Percentiles rank a stretch among this genome's conserved stretches.
phyloP scores from a whole-genome alignment of 2,797 vertebrate species.

The Tenualosa ilisha region DNA sequence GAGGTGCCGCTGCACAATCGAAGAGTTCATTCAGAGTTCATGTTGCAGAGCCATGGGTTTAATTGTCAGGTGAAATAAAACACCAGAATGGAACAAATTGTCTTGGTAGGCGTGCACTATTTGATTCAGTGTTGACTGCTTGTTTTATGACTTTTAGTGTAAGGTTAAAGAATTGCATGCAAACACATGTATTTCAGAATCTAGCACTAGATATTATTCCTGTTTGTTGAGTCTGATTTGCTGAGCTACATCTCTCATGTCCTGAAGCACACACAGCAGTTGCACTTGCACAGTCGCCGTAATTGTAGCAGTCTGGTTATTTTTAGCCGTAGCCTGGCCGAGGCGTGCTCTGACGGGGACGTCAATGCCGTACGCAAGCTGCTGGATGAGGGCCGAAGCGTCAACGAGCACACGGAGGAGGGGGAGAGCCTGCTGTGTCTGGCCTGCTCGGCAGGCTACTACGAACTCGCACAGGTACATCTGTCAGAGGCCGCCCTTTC shows the following conservation, averaged over 20 bases:
- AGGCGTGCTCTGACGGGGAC: slow-evolving; percentile 98
- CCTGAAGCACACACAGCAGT: slow-evolving; percentile 12
- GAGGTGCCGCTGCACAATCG: neutral
- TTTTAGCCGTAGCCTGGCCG: slow-evolving; percentile 98
- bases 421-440: slow-evolving; percentile 97
- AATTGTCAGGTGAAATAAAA: slow-evolving; percentile 9
- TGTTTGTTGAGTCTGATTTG: neutral
- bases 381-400: slow-evolving; percentile 95
- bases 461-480: slow-evolving; percentile 97
- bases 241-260: neutral
- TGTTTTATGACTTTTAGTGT: neutral
- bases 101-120: neutral
- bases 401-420: slow-evolving; percentile 98
- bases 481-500: slow-evolving; percentile 28
- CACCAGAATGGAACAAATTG: neutral
- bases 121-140: neutral
- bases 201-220: neutral
- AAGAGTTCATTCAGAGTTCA: neutral
- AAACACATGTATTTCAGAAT: neutral
- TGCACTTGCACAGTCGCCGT: slow-evolving; percentile 76
- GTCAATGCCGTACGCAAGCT: slow-evolving; percentile 98
- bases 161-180: neutral
- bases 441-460: slow-evolving; percentile 97
- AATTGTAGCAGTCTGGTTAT: slow-evolving; percentile 87
- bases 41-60: neutral